Conservation (phyloP, 2,113 vertebrate species). For the Hippocampus comes region DNA sequence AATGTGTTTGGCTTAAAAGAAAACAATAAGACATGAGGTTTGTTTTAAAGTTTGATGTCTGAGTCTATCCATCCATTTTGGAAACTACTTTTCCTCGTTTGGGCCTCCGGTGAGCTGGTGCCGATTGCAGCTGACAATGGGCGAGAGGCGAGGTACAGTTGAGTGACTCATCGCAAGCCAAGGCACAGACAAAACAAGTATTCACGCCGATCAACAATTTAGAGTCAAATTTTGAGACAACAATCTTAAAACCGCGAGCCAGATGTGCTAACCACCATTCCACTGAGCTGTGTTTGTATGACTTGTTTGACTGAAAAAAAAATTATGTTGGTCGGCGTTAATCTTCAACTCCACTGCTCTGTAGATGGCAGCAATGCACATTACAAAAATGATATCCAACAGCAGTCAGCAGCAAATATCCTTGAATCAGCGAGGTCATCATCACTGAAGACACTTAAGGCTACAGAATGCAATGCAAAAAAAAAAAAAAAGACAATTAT, state of each 20-base stretch:
- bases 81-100: neutral
- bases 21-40: neutral
- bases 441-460: too few relatives aligned
- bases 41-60: neutral
- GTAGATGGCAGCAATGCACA: neutral
- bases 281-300: neutral
- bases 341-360: neutral
- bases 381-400: neutral
- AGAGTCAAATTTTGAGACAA: too few relatives aligned
- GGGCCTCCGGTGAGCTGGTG: neutral
- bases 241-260: neutral
- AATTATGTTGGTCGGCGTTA: neutral
- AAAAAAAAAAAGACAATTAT: too few relatives aligned
- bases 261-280: neutral
- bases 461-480: too few relatives aligned
- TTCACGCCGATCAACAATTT: too few relatives aligned
- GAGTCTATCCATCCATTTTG: neutral
- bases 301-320: neutral
- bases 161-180: too few relatives aligned
- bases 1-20: neutral
- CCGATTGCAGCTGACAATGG: neutral
- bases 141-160: too few relatives aligned
- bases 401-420: slow-evolving; percentile 24
- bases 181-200: too few relatives aligned
- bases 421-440: too few relatives aligned